Base-by-base conservation (phyloP, 2,888 invertebrate species). In the Acleris laterana region DNA sequence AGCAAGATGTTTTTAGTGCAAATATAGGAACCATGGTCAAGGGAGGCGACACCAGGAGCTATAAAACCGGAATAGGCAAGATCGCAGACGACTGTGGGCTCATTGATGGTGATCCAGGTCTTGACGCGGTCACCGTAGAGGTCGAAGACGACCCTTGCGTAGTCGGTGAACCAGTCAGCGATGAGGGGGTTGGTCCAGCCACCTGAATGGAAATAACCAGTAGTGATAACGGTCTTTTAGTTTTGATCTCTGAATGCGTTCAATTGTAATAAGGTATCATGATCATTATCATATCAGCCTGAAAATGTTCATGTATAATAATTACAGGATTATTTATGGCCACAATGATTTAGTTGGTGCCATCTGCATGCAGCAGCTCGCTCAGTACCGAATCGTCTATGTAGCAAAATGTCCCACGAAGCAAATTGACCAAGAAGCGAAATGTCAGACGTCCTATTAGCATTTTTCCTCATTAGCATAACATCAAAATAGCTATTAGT, bases 1-100 rank as follows among this genome's bases (percentile, higher is more conserved):
- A 94, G 91, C 3, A 96, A 78, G 50, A 94, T 76, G 75, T 95
- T 94, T 76, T 95, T 95, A 1, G 90, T 90, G 63, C 94, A 95
- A 1, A 92, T 71, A 75, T 95, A 96, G 22, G 86, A 81, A 0
- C 90, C 93, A 25, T 89, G 80, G 2, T 92, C 93, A 0, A 89
- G 89, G 1, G 64, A 60, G n/a, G 13, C 19, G 19, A 64, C 3
- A 1, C 48, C 62, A 83, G 80, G 57, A 83, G 82, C 0, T 85
- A 79, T 0, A 87, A 89, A 85, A 2, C n/a, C 44, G 16, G 17
- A 42, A 38, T 49, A 65, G 0, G 38, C 60, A 6, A 60, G 7
- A 38, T 65, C 65, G 6, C 65, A 72, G 11, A 75, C 20, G 0
- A 60, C 22, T 0, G 64, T 3, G 0, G 80, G 77, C 42, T 77